Evolutionary conservation across 2,797 vertebrate species (phyloP).

Genomic region (Clarias platycephalus): DNA sequence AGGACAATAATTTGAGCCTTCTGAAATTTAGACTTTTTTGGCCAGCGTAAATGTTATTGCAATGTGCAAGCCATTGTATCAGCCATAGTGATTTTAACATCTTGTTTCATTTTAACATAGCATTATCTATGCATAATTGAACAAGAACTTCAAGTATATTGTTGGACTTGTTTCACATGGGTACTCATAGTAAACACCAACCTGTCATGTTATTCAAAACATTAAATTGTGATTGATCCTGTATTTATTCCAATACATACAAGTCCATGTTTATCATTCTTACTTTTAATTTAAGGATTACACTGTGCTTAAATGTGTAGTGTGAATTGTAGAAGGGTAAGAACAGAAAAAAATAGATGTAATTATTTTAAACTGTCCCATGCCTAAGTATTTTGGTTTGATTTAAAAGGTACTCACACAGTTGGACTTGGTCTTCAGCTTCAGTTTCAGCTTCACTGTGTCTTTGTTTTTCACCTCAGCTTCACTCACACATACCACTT

Average conservation of each 20-base stretch:
- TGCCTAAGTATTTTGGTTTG: background rate
- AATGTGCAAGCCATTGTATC: background rate
- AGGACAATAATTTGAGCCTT: no score
- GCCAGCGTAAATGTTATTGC: background rate
- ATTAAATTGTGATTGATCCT: background rate
- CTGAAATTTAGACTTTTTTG: no score
- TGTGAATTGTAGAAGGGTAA: background rate
- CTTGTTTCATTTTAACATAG: background rate
- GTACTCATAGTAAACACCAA: background rate
- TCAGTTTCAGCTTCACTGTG: constrained; percentile 70
- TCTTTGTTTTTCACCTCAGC: constrained; percentile 67
- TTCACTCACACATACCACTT: constrained; percentile 71
- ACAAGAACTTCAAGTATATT: background rate
- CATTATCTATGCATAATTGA: background rate
- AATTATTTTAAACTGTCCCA: background rate
- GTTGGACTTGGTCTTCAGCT: constrained; percentile 65
- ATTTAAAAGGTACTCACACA: constrained; percentile 69
- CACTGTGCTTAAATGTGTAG: background rate
- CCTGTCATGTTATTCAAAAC: background rate
- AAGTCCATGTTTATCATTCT: background rate
- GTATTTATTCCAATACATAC: background rate
- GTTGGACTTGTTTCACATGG: background rate
- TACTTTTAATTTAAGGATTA: background rate
- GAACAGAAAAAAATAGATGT: background rate
- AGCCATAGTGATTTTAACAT: background rate